These are phyloP conservation scores for Brotogeris chrysoptera DNA, from an alignment of 2,797 vertebrate genomes.

Conservation along the genomic window DNA sequence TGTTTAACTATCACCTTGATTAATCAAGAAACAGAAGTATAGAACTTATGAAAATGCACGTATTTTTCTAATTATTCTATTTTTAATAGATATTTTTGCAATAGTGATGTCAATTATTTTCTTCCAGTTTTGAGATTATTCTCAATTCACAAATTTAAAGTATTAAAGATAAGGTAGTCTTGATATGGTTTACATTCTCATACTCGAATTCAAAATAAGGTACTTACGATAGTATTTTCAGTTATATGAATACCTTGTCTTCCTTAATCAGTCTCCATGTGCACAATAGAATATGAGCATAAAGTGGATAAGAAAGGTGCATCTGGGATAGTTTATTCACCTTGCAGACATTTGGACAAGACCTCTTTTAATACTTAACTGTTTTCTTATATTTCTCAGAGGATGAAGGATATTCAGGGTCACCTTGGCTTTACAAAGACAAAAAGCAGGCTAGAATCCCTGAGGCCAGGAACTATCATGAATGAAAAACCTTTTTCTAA, in stretches of 20 bases:
- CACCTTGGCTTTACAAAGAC: neutral
- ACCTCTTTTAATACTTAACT: neutral
- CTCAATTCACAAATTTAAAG: neutral
- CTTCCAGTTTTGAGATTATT: neutral
- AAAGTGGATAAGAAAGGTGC: neutral
- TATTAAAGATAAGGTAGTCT: neutral
- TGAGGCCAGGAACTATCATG: neutral
- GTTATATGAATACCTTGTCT: neutral
- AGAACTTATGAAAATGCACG: neutral
- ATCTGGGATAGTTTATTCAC: neutral
- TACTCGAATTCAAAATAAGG: neutral
- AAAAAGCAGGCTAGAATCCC: neutral
- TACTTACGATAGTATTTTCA: neutral
- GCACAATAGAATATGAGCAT: neutral
- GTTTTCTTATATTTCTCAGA: conserved; percentile 1
- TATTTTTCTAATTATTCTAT: neutral
- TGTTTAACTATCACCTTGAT: neutral
- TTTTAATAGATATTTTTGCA: neutral
- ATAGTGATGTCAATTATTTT: neutral
- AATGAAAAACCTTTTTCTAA: neutral
- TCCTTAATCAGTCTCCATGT: neutral
- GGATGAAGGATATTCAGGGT: neutral
- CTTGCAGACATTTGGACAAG: neutral
- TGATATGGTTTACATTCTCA: neutral
- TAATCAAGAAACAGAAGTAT: neutral